Evolutionary conservation across 2,888 invertebrate species (phyloP), one percentile per base, ranked within the genome.

Genomic region (Drosophila kuntzei): DNA sequence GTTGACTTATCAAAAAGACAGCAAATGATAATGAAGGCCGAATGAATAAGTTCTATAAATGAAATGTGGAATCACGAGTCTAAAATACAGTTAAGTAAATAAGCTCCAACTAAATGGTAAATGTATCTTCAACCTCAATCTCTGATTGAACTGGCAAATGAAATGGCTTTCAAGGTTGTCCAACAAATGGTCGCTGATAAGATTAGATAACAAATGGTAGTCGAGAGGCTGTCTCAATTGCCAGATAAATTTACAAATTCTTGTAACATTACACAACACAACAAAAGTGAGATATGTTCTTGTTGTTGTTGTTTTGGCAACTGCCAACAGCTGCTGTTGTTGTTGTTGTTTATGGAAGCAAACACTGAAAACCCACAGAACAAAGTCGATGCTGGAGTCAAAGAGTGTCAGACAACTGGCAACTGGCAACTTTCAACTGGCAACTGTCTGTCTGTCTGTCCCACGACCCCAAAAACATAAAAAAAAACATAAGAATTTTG

Each of bases 241-340:
- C 37, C 44, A 57, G 63, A 63, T 74, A 75, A 55, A 61, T 59
- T 64, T 60, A 63, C 32, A 66, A 63, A 63, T 58, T 50, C 25
- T 25, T 55, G 41, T 43, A 62, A 51, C 39, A 51, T 53, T 67
- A 67, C 67, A 58, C 50, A 63, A 41, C 20, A 5, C 46, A 29
- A 58, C 43, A 44, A 47, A 34, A 46, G 12, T 14, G 34, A 34
- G 27, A 27, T 18, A 46, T 11, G 18, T 25, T 8, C 8, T 27
- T 29, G 14, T 11, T 63, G 43, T 57, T 54, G 22, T 50, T 59
- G 36, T 34, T 70, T 71, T 65, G 67, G 53, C 63, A 63, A 65
- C 80, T 83, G 69, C 43, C 79, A 58, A 58, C 89, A 83, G 82
- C 86, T 87, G 87, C 55, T 57, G 36, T 27, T 36, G 5, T 12